Evolutionary conservation across 2,888 invertebrate genomes (phyloP), one percentile per base, ranked within the genome.

Genomic region (Caenorhabditis virilis): DNA sequence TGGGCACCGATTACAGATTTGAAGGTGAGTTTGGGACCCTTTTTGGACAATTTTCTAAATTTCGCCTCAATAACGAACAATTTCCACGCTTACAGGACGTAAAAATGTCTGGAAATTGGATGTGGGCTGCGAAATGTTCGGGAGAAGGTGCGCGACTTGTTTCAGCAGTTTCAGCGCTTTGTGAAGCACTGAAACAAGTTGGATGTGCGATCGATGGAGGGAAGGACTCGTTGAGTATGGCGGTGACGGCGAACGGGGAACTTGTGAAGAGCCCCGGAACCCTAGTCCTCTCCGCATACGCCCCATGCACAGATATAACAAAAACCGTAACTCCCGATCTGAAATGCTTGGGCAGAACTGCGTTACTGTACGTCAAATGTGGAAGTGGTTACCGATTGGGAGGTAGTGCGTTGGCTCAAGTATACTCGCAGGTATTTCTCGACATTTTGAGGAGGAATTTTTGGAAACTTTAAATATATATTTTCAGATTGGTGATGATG

Each of bases 81-180:
- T 6, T n/a, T 4, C n/a, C n/a, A 7, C 11, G 18, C 16, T 18
- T 69, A 23, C 43, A 90, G 85, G 97, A 98, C 85, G 90, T 97
- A 1, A 98, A 97, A 85, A 95, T 95, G 84, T 94, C 93, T 38
- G 97, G 93, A n/a, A 98, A 98, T 85, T 98, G 97, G 97, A 98
- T 98, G 98, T 98, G 97, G 97, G 90, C 94, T 0, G 97, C 95
- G 13, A 97, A 97, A 86, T 86, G 93, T 18, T 90, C 91, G 0
- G 92, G 91, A 0, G 95, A 95, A 84, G 97, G 95, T 1, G 92
- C 91, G 1, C 89, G 90, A 16, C 86, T 98, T 25, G 90, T 90
- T 67, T 89, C 89, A 64, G 93, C 97, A 0, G 95, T 95, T 82
- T 86, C 86, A 36, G 92, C 93, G 16, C 91, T 95, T 88, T 93